A percentile compares a stretch with the other conserved stretches of the same genome.
phyloP scores from a whole-genome alignment of 2,888 invertebrate genomes.

The Nematopogon swammerdamellus region DNA sequence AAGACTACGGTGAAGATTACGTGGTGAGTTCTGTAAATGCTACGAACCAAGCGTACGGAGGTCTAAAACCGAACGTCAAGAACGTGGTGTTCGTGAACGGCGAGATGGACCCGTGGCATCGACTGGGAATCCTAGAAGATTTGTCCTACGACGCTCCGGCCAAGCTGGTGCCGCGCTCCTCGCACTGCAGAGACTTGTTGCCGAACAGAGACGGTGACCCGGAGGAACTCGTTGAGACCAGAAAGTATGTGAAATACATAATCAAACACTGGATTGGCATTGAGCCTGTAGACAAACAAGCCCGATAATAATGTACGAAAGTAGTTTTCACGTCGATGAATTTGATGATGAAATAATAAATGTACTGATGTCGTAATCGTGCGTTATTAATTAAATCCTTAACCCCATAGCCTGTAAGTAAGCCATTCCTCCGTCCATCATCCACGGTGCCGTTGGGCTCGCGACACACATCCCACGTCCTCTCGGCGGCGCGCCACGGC shows the following conservation, averaged over 20 bases:
- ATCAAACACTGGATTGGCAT: conserved; percentile 40
- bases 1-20: conserved; percentile 26
- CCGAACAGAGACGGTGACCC: conserved; percentile 23
- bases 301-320: too few relatives aligned
- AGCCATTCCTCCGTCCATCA: too few relatives aligned
- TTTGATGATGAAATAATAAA: too few relatives aligned
- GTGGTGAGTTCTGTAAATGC: conserved; percentile 30
- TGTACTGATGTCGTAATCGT: too few relatives aligned
- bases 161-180: conserved; percentile 25
- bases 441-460: too few relatives aligned
- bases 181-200: conserved; percentile 35
- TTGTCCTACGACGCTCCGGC: conserved; percentile 34
- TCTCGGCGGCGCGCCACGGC: too few relatives aligned
- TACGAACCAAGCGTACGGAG: conserved; percentile 50
- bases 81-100: conserved; percentile 59
- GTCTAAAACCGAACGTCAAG: conserved; percentile 39
- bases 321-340: too few relatives aligned
- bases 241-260: conserved; percentile 28
- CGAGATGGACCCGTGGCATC: conserved; percentile 58
- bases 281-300: conserved; percentile 21
- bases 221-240: conserved; percentile 32
- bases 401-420: too few relatives aligned
- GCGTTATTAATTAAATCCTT: neutral
- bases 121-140: conserved; percentile 45
- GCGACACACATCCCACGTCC: neutral